phyloP scores from a whole-genome alignment of 1,140 invertebrate species.

The Octopus sinensis region DNA sequence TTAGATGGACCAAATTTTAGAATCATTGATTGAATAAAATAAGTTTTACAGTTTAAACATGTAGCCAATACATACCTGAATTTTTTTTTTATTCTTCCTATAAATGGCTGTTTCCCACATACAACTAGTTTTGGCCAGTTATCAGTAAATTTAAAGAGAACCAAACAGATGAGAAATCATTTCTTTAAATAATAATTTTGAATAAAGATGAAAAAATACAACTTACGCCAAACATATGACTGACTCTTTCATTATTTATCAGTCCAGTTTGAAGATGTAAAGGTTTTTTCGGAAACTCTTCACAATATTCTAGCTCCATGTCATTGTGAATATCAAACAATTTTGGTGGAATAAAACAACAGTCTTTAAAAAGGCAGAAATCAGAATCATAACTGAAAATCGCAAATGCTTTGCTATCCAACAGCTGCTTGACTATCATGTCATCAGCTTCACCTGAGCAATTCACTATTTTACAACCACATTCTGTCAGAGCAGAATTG shows the following conservation, averaged over 20 bases:
- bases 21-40: too few species aligned
- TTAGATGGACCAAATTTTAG: too few species aligned
- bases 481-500: constrained; percentile 34
- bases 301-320: constrained; percentile 34
- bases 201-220: background rate
- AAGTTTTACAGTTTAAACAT: too few species aligned
- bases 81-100: too few species aligned
- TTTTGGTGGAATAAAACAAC: constrained; percentile 40
- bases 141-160: too few species aligned
- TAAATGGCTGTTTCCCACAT: too few species aligned
- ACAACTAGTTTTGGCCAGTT: too few species aligned
- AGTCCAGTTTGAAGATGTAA: constrained; percentile 37
- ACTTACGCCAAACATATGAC: constrained; percentile 41
- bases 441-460: constrained; percentile 47
- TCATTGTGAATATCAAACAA: constrained; percentile 49
- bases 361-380: constrained; percentile 49
- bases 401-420: constrained; percentile 41
- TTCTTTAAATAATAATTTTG: too few species aligned
- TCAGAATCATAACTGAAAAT: constrained; percentile 53
- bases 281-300: constrained; percentile 39
- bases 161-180: too few species aligned
- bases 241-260: constrained; percentile 37
- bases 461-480: constrained; percentile 44
- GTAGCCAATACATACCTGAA: too few species aligned
- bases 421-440: constrained; percentile 41